A percentile compares a stretch with the other conserved stretches of the same genome.
These are phyloP conservation scores for Tipula confusa DNA, from an alignment of 2,888 invertebrate species.

Conservation along the genomic window DNA sequence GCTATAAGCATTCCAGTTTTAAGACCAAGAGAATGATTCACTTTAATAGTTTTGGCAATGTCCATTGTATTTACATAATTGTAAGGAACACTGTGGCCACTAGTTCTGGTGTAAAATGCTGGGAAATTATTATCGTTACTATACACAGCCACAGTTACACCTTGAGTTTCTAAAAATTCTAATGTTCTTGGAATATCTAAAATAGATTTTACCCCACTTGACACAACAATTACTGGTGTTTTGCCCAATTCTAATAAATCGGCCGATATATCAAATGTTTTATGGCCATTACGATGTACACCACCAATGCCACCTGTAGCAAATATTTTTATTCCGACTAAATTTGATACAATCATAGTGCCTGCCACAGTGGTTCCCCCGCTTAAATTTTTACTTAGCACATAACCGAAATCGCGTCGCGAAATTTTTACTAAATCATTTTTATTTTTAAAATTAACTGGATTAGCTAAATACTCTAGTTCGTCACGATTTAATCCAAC, in stretches of 20 bases:
- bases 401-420: conserved; percentile 75
- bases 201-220: conserved; percentile 95
- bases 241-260: conserved; percentile 88
- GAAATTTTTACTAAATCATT: conserved; percentile 70
- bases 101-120: conserved; percentile 82
- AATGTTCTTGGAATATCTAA: conserved; percentile 91
- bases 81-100: conserved; percentile 69
- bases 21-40: conserved; percentile 54
- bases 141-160: conserved; percentile 81
- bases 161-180: conserved; percentile 93
- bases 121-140: conserved; percentile 75
- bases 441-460: background rate
- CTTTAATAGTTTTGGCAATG: conserved; percentile 68
- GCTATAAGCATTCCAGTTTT: conserved; percentile 77
- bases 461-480: background rate
- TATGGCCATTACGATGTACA: conserved; percentile 84
- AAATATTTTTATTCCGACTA: conserved; percentile 81
- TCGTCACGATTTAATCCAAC: conserved; percentile 59
- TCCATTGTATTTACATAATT: conserved; percentile 58
- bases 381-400: conserved; percentile 62
- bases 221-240: conserved; percentile 84
- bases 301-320: conserved; percentile 92
- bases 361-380: conserved; percentile 97
- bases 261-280: conserved; percentile 89
- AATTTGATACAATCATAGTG: conserved; percentile 80